Percentiles rank a stretch among this genome's conserved stretches.
Evolutionary conservation across 2,888 invertebrate genomes (phyloP).

Genomic region (Drosophila barbarae): DNA sequence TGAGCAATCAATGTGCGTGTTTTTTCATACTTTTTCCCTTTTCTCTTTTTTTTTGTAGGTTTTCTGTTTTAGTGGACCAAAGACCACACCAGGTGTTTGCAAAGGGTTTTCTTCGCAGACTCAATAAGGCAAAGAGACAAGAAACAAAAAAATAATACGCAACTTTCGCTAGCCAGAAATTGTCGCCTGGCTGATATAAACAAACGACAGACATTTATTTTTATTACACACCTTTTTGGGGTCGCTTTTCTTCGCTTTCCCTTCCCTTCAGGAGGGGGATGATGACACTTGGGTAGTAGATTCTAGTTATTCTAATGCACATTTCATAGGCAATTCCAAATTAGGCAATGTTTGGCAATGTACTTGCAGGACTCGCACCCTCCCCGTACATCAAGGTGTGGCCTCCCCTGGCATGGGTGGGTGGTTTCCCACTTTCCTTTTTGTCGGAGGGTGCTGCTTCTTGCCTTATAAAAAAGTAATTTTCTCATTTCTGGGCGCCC

Average conservation of each 20-base stretch:
- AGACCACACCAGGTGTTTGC: conserved; percentile 66
- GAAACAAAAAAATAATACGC: conserved; percentile 45
- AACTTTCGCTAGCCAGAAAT: conserved; percentile 42
- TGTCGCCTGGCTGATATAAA: conserved; percentile 77
- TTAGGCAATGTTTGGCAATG: conserved; percentile 73
- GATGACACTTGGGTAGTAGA: conserved; percentile 59
- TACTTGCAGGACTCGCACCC: conserved; percentile 37
- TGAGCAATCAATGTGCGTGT: conserved; percentile 43
- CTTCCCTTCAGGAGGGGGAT: conserved; percentile 3
- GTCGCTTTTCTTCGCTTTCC: conserved; percentile 6
- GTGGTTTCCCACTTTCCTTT: conserved; percentile 12
- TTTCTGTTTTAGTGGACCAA: conserved; percentile 48
- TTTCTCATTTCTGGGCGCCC: conserved; percentile 69
- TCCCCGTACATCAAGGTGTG: conserved; percentile 55
- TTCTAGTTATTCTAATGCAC: conserved; percentile 78
- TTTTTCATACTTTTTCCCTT: conserved; percentile 6
- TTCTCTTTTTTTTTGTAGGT: background rate
- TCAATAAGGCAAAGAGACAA: background rate
- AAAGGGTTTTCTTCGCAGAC: conserved; percentile 51
- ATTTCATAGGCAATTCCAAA: conserved; percentile 77
- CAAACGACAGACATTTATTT: conserved; percentile 80
- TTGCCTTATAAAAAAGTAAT: conserved; percentile 77
- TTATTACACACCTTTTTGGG: conserved; percentile 79
- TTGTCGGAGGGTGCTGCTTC: conserved; percentile 2
- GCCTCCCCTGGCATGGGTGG: conserved; percentile 2